Evolutionary conservation across 2,888 invertebrate species (phyloP).

Genomic region (Dioctria rufipes): DNA sequence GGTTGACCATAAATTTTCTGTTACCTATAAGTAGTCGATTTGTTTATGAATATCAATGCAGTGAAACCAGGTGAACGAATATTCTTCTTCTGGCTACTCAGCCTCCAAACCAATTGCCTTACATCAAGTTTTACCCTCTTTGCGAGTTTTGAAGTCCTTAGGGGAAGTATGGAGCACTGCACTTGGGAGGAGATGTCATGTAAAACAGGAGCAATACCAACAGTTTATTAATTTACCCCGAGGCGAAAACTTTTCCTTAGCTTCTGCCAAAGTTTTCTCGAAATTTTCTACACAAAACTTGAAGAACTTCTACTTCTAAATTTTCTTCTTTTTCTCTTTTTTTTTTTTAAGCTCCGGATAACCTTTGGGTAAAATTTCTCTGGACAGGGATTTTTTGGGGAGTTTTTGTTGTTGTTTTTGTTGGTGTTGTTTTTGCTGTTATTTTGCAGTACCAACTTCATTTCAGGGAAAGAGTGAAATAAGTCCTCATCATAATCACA

Average conservation of each 20-base stretch:
- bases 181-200: not conserved
- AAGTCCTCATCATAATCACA: slow-evolving; percentile 35
- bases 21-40: not conserved
- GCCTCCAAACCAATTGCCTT: not conserved
- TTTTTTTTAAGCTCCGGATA: not conserved
- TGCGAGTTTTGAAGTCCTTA: not conserved
- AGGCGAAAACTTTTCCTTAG: slow-evolving; percentile 53
- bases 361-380: slow-evolving; percentile 6
- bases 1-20: not conserved
- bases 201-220: slow-evolving; percentile 13
- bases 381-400: slow-evolving; percentile 2
- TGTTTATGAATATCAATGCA: not conserved
- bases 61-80: not conserved
- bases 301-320: slow-evolving; percentile 16
- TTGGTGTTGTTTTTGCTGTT: not conserved
- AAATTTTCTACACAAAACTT: slow-evolving; percentile 40
- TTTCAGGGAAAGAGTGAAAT: not conserved
- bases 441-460: not conserved
- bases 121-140: too few relatives aligned
- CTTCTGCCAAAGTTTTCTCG: slow-evolving; percentile 50
- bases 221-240: slow-evolving; percentile 53
- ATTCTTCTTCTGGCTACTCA: not conserved
- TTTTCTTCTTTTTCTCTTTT: slow-evolving; percentile 21
- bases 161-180: not conserved
- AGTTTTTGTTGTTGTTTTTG: too few relatives aligned